Evolutionary conservation across 2,888 invertebrate genomes (phyloP).

Genomic region (Corbicula japonica): DNA sequence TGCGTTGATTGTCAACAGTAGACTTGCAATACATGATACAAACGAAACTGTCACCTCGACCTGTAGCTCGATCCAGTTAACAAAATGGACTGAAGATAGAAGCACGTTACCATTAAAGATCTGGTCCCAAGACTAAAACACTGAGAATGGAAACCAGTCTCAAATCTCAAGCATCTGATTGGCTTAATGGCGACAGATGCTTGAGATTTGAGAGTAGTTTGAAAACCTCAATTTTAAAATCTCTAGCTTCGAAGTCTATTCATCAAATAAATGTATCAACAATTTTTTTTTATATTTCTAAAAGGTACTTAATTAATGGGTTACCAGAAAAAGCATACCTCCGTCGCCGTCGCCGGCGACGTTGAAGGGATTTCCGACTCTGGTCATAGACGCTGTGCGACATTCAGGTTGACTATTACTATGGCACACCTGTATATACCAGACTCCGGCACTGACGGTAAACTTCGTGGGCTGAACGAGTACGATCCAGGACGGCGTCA

Average conservation of each 20-base stretch:
- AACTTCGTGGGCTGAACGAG: conserved; percentile 53
- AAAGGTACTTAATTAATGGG: too few species aligned
- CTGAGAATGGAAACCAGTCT: too few species aligned
- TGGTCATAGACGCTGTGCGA: conserved; percentile 60
- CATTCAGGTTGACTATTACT: conserved; percentile 22
- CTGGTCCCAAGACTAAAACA: too few species aligned
- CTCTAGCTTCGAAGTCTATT: too few species aligned
- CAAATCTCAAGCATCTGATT: too few species aligned
- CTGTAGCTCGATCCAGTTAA: conserved; percentile 56
- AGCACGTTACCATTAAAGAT: too few species aligned
- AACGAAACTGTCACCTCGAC: conserved; percentile 59
- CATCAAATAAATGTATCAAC: too few species aligned
- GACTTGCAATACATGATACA: conserved; percentile 44
- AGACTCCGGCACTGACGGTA: conserved; percentile 55
- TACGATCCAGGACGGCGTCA: conserved; percentile 63
- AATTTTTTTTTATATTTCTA: too few species aligned
- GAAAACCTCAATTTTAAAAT: too few species aligned
- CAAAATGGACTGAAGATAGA: conserved; percentile 54
- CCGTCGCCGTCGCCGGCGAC: conserved; percentile 56
- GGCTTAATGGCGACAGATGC: too few species aligned
- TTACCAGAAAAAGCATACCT: too few species aligned
- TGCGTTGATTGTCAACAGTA: conserved; percentile 47
- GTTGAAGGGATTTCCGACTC: conserved; percentile 61
- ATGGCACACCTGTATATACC: conserved; percentile 62
- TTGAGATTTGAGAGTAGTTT: too few species aligned